Evolutionary conservation across 37 sponge, comb jelly and placozoan species (phyloP).

Genomic region (Agelas oroides): DNA sequence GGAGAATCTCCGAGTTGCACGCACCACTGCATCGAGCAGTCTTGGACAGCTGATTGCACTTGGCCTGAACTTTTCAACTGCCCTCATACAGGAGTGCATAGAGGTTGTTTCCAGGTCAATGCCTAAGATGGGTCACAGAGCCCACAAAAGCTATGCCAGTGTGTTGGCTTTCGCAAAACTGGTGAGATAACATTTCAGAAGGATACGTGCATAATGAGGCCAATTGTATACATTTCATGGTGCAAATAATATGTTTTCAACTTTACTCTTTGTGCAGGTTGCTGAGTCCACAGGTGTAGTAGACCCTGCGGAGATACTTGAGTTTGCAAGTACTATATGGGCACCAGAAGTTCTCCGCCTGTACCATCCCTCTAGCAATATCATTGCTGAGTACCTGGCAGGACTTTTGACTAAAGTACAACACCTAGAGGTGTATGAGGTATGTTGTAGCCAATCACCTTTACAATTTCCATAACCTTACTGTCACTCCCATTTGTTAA

Average conservation of each 20-base stretch:
- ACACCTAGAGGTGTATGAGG: neutral
- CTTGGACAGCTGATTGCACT: neutral
- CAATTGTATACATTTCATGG: too few species aligned
- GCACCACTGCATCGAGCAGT: neutral
- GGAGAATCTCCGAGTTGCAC: neutral
- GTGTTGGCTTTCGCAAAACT: slow-evolving; percentile 1
- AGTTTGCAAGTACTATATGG: neutral
- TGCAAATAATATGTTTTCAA: too few species aligned
- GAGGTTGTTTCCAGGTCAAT: neutral
- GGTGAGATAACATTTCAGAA: too few species aligned
- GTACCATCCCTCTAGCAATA: neutral
- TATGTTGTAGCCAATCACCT: neutral
- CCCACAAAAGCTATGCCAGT: neutral
- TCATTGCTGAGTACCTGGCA: neutral
- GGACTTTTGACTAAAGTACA: neutral
- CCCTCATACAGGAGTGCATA: neutral
- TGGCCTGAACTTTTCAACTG: neutral
- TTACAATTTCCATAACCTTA: neutral
- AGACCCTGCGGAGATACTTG: too few species aligned
- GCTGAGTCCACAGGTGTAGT: too few species aligned
- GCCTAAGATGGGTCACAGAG: neutral
- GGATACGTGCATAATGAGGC: too few species aligned
- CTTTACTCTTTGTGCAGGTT: too few species aligned
- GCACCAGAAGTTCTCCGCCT: neutral
- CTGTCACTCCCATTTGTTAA: too few species aligned